Evolutionary conservation across 1,140 invertebrate species (phyloP), one percentile per base, ranked within the genome.

Genomic region (Conus ventricosus): DNA sequence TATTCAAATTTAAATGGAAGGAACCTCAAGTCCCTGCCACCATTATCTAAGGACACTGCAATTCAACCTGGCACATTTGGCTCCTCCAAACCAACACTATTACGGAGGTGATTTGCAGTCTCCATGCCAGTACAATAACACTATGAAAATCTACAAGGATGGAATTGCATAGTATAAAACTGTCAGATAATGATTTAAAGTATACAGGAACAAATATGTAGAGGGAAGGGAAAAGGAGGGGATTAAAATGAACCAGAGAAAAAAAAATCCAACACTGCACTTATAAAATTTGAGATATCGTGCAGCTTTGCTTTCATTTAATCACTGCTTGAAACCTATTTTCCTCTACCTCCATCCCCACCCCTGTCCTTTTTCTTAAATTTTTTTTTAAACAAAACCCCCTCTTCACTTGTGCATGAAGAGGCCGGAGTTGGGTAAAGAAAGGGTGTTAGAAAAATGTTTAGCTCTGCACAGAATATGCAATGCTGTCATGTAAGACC

Each of bases 161-260:
- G 67, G 67, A 71, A 71, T 71, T 71, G 67, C 67, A 71, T 71
- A 71, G 67, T n/a, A 71, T 71, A 71, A 71, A 71, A 71, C 67
- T 71, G 67, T 20, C 57, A 60, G 57, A 60, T 60, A 60, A 60
- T 71, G 67, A 71, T 71, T 71, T 71, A 71, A 71, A 71, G 4
- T 71, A 20, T 17, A 13, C 20, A 23, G 23, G 67, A 71, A 71
- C 11, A 71, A 20, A n/a, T 17, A 20, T 20, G 20, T 7, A 71
- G 67, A 71, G 20, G 20, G 20, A 71, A 71, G 67, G 20, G 20
- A 71, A 71, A 71, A 71, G 20, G 67, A 71, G 20, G 20, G 67
- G 20, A 71, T 0, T 39, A 60, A 60, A 60, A 60, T 11, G 0
- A 60, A 60, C 8, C 8, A 60, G 57, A 60, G 15, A 60, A 60